Percentiles rank a stretch among this genome's conserved stretches.
phyloP scores from a whole-genome alignment of 2,113 vertebrate species.

The Solenodon paradoxus region DNA sequence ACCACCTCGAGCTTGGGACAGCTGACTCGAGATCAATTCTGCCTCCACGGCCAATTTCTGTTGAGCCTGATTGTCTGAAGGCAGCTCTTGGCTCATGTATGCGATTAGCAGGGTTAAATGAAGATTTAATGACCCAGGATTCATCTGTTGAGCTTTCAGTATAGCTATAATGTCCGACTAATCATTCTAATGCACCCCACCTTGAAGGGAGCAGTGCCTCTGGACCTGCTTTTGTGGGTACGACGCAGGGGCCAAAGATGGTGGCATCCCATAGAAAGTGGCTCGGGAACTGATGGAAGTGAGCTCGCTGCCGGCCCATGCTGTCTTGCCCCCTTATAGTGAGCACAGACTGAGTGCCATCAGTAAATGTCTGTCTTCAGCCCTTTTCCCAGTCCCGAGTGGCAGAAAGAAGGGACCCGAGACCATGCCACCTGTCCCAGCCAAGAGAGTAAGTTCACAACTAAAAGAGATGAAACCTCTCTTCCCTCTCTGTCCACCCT shows the following conservation, averaged over 20 bases:
- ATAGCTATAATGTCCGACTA: conserved; percentile 34
- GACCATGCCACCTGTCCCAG: not conserved
- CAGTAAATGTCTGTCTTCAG: not conserved
- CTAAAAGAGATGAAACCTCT: not conserved
- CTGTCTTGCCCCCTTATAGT: not conserved
- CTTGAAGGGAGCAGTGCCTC: not conserved
- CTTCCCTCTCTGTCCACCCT: not conserved
- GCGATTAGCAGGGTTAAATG: conserved; percentile 47
- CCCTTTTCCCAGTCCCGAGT: not conserved
- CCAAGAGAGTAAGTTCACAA: not conserved
- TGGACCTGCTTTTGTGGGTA: conserved; percentile 1
- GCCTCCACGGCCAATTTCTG: conserved; percentile 50
- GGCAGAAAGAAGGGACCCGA: not conserved
- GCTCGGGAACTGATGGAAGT: not conserved
- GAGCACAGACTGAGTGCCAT: not conserved
- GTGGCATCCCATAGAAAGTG: not conserved
- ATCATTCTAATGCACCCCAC: not conserved
- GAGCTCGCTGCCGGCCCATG: not conserved
- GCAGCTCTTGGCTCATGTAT: not conserved
- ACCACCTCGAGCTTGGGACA: conserved; percentile 32
- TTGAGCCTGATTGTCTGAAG: conserved; percentile 43
- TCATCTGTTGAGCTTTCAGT: conserved; percentile 57
- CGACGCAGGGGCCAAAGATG: not conserved
- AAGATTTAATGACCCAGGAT: conserved; percentile 58
- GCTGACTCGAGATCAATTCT: conserved; percentile 29